phyloP scores from a whole-genome alignment of 2,888 invertebrate species.

The Colostygia pectinataria region DNA sequence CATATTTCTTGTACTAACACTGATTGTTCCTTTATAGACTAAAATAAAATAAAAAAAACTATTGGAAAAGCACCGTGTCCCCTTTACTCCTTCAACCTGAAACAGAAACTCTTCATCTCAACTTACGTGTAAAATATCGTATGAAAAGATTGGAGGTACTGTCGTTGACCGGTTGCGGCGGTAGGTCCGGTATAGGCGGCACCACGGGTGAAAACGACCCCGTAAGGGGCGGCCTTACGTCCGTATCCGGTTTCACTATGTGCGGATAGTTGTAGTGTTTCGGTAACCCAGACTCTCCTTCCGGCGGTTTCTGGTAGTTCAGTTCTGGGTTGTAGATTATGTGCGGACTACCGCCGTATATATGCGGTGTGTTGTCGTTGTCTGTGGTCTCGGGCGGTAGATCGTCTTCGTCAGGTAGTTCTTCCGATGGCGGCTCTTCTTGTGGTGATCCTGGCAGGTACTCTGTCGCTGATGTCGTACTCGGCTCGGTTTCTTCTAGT shows the following conservation, averaged over 20 bases:
- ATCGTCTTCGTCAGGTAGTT: conserved; percentile 28
- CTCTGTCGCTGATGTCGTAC: conserved; percentile 34
- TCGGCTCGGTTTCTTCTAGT: conserved; percentile 65
- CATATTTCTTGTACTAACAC: too few species aligned
- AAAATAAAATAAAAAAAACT: too few species aligned
- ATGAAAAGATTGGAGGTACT: conserved; percentile 61
- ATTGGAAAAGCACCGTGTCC: too few species aligned
- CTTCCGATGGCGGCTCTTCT: conserved; percentile 31
- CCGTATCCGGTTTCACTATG: conserved; percentile 26
- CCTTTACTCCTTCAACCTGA: conserved; percentile 45
- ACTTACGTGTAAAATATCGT: conserved; percentile 78
- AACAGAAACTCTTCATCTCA: conserved; percentile 53
- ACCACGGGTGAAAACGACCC: conserved; percentile 44
- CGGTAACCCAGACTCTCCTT: conserved; percentile 19
- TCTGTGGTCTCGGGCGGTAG: conserved; percentile 20
- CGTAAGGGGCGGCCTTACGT: conserved; percentile 43
- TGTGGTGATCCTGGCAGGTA: conserved; percentile 31
- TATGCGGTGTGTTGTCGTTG: conserved; percentile 25
- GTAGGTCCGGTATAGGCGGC: conserved; percentile 46
- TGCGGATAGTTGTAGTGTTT: conserved; percentile 26
- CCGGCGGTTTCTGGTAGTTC: conserved; percentile 4
- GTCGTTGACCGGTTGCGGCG: conserved; percentile 58
- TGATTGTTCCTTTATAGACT: too few species aligned
- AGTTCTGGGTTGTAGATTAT: conserved; percentile 22
- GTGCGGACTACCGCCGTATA: conserved; percentile 25